These are phyloP conservation scores for Drosophila anomelani DNA, from an alignment of 2,888 invertebrate genomes.

Conservation along the genomic window DNA sequence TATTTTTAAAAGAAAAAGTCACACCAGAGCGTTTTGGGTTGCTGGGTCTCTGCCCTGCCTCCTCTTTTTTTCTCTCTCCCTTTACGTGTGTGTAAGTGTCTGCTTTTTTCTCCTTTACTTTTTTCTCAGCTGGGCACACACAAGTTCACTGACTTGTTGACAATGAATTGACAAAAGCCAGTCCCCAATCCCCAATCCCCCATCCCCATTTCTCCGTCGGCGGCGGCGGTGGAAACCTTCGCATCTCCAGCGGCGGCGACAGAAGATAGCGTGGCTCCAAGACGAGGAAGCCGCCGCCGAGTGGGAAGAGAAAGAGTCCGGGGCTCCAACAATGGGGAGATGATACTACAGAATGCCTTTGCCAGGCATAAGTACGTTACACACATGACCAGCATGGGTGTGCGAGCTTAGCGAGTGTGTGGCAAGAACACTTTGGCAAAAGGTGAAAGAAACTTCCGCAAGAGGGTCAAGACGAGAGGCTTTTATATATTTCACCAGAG, in stretches of 20 bases:
- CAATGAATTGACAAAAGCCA: constrained; percentile 75
- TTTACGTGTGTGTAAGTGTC: constrained; percentile 3
- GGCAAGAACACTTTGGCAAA: constrained; percentile 19
- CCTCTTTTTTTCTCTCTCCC: constrained; percentile 15
- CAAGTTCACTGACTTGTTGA: constrained; percentile 77
- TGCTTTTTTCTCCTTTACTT: constrained; percentile 9
- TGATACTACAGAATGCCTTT: constrained; percentile 58
- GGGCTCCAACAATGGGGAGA: constrained; percentile 53
- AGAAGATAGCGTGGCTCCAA: constrained; percentile 20
- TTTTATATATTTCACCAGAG: background rate
- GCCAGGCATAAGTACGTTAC: constrained; percentile 54
- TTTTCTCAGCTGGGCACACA: constrained; percentile 46
- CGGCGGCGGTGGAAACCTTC: background rate
- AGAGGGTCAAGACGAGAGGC: constrained; percentile 29
- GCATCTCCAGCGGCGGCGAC: constrained; percentile 42
- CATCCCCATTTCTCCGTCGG: constrained; percentile 3
- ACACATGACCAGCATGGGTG: constrained; percentile 31
- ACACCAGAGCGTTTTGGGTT: constrained; percentile 44
- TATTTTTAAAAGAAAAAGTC: constrained; percentile 72
- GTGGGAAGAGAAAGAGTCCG: constrained; percentile 29
- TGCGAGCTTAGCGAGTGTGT: constrained; percentile 8
- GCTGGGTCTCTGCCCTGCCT: constrained; percentile 42
- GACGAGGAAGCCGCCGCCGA: constrained; percentile 16
- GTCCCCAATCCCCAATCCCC: constrained; percentile 31
- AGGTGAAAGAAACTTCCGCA: constrained; percentile 38